Evolutionary conservation across 2,113 vertebrate species (phyloP), one percentile per base, ranked within the genome.

Genomic region (Hyperopisus bebe): DNA sequence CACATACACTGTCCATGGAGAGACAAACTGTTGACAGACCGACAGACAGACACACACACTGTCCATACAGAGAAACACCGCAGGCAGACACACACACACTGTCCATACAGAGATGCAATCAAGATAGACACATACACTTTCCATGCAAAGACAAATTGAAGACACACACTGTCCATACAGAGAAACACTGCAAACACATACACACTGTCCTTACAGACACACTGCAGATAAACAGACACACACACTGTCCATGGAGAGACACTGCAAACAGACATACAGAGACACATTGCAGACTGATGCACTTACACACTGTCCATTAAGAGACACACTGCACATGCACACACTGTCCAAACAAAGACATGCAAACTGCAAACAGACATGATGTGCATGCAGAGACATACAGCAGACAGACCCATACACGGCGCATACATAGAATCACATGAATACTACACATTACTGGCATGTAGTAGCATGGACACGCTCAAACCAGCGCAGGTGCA

Each of bases 101-200:
- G 51, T 19, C 94, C 95, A 94, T 94, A 95, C 95, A 94, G 95
- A 95, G 95, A 94, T 94, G 94, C 95, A 94, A 87, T 70, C 66
- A 27, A 21, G 91, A 89, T 93, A 91, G 84, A 91, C 88, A 66
- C 88, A 91, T 87, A 90, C 84, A 93, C 93, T 70, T 10, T 70
- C 27, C 27, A 13, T 31, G 11, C 8, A 27, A 11, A 70, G 9
- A 70, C 66, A 70, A 10, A 31, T 0, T 35, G 24, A 2, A n/a
- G 19, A 92, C 92, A 91, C 92, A 90, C 93, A 91, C 94, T 94
- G 90, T 53, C 51, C 51, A 53, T 21, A 6, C 4, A 17, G 11
- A 42, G 35, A 66, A 5, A 48, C 17, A 48, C 35, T 19, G 70
- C 70, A 77, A 13, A 19, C 70, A 74, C 70, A 77, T 1, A 77